Evolutionary conservation across 2,797 vertebrate genomes (phyloP).

Genomic region (Enteromius argenteus): DNA sequence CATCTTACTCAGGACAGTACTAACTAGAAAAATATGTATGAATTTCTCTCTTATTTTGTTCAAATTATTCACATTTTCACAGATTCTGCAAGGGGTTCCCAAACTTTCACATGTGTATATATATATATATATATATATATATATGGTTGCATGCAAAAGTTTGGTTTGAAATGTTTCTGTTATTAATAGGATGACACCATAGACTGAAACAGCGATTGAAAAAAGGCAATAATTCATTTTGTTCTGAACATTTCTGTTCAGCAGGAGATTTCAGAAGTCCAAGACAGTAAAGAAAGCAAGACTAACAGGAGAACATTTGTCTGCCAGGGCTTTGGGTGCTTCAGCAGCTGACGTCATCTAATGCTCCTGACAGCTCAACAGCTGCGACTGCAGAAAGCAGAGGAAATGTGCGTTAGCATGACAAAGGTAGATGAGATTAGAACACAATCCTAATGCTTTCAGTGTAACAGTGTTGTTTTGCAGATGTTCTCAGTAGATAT

Average conservation of each 20-base stretch:
- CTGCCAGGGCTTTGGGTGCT: neutral
- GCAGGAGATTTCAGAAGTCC: neutral
- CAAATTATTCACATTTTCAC: too few species aligned
- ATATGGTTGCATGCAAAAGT: too few species aligned
- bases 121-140: too few species aligned
- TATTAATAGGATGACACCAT: neutral
- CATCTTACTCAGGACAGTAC: too few species aligned
- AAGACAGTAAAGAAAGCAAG: neutral
- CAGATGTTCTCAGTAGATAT: neutral
- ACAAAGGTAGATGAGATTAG: neutral
- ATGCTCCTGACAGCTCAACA: slow-evolving; percentile 35
- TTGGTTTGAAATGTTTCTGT: neutral
- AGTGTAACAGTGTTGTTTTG: neutral
- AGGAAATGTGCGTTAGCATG: neutral
- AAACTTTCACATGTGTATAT: too few species aligned
- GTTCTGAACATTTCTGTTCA: neutral
- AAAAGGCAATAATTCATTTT: neutral
- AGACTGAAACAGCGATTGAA: neutral
- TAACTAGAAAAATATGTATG: too few species aligned
- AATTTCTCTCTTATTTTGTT: too few species aligned
- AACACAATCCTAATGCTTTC: neutral
- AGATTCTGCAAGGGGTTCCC: too few species aligned
- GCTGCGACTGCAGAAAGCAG: slow-evolving; percentile 22
- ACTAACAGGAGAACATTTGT: slow-evolving; percentile 12
- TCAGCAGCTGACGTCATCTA: slow-evolving; percentile 54